These are phyloP conservation scores for Neopelma chrysocephalum DNA, from an alignment of 2,797 vertebrate genomes.

Conservation along the genomic window DNA sequence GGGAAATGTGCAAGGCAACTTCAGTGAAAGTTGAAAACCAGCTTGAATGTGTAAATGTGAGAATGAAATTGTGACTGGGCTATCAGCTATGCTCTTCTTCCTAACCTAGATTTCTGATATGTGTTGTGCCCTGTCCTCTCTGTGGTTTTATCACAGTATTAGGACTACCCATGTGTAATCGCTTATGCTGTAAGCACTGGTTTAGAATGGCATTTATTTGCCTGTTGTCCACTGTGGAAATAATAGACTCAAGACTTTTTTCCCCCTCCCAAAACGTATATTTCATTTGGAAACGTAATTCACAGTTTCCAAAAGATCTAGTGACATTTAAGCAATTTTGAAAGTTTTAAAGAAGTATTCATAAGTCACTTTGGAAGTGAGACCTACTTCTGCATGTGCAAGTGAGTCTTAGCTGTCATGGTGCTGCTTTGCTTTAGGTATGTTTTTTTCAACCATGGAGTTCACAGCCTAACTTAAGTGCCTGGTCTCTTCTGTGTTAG, in stretches of 20 bases:
- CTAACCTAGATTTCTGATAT: neutral
- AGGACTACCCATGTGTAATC: neutral
- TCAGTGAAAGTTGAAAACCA: neutral
- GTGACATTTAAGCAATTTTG: neutral
- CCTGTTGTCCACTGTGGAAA: neutral
- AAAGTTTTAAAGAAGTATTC: neutral
- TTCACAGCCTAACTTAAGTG: neutral
- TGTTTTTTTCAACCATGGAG: neutral
- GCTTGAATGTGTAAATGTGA: neutral
- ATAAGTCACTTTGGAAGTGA: neutral
- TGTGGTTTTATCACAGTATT: neutral
- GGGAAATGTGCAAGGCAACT: neutral
- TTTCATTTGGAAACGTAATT: neutral
- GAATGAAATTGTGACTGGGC: neutral
- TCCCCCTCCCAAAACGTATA: neutral
- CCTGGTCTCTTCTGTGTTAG: accelerated
- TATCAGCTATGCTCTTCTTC: neutral
- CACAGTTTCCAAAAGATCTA: neutral
- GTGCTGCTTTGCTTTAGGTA: neutral
- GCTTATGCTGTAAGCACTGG: neutral
- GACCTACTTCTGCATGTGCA: neutral
- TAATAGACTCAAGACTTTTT: accelerated
- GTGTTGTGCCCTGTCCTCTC: neutral
- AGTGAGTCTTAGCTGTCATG: neutral
- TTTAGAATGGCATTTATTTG: neutral